These are phyloP conservation scores for Branchipolynoe longqiensis DNA, from an alignment of 2,888 invertebrate genomes.

Conservation along the genomic window DNA sequence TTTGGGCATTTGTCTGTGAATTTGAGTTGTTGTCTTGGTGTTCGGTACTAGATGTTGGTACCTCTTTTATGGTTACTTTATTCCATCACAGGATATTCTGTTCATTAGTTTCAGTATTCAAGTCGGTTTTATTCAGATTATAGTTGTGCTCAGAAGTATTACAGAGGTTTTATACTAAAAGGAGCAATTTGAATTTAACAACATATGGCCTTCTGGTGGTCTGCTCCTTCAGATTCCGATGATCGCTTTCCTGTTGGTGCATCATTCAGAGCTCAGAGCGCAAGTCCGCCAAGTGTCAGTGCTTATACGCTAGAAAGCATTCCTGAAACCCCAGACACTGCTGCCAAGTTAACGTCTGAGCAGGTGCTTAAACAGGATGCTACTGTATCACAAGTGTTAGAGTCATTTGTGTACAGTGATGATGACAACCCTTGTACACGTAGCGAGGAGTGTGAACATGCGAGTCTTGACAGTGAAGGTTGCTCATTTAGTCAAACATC, in stretches of 20 bases:
- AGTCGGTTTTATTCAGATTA: too few relatives aligned
- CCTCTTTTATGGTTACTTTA: too few relatives aligned
- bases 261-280: neutral
- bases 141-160: too few relatives aligned
- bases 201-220: neutral
- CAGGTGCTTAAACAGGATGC: neutral
- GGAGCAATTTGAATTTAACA: too few relatives aligned
- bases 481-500: neutral
- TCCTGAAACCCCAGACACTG: neutral
- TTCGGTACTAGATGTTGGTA: too few relatives aligned
- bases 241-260: neutral
- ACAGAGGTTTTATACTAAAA: too few relatives aligned
- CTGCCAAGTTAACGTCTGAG: too few relatives aligned
- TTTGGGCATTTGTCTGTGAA: too few relatives aligned
- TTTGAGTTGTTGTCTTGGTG: too few relatives aligned
- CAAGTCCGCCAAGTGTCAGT: neutral
- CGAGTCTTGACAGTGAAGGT: constrained; percentile 30
- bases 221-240: neutral
- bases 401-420: neutral
- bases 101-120: too few relatives aligned
- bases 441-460: neutral
- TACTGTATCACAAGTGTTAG: neutral
- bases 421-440: constrained; percentile 9
- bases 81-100: too few relatives aligned
- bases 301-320: constrained; percentile 1